Percentiles rank a stretch among this genome's conserved stretches.
Conservation (phyloP, 2,797 vertebrate genomes). For the Tympanoctomys barrerae region DNA sequence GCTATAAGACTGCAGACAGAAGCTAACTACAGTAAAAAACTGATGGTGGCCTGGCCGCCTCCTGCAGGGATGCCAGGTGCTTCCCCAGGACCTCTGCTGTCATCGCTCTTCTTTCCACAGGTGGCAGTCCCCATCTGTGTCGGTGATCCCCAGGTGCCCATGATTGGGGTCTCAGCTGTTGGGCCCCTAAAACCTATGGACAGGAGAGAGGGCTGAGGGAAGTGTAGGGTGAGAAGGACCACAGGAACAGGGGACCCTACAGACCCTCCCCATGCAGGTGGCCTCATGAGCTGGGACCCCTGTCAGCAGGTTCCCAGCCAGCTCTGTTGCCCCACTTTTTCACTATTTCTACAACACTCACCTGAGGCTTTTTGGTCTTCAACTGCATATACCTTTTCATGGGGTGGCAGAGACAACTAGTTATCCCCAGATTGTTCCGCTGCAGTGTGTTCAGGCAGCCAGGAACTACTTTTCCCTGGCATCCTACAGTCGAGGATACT, state of each 20-base stretch:
- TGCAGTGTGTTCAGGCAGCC: background rate
- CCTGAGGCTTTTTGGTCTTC: background rate
- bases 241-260: accelerated
- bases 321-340: background rate
- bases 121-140: accelerated
- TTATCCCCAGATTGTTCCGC: background rate
- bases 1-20: too few relatives aligned
- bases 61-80: slow-evolving; percentile 38
- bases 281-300: background rate
- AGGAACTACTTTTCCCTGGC: background rate
- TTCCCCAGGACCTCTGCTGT: slow-evolving; percentile 6
- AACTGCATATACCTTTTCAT: background rate
- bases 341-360: background rate
- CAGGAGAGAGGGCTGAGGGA: background rate
- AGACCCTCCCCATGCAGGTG: too few relatives aligned
- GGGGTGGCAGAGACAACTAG: background rate
- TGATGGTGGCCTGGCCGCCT: background rate
- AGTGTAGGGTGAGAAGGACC: background rate
- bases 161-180: slow-evolving; percentile 16
- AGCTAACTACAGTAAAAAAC: background rate
- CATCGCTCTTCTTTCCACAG: background rate
- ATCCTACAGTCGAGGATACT: background rate
- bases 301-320: background rate
- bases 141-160: background rate
- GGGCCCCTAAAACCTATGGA: background rate